These are phyloP conservation scores for Anolis sagrei DNA, from an alignment of 2,113 vertebrate species.

Conservation along the genomic window DNA sequence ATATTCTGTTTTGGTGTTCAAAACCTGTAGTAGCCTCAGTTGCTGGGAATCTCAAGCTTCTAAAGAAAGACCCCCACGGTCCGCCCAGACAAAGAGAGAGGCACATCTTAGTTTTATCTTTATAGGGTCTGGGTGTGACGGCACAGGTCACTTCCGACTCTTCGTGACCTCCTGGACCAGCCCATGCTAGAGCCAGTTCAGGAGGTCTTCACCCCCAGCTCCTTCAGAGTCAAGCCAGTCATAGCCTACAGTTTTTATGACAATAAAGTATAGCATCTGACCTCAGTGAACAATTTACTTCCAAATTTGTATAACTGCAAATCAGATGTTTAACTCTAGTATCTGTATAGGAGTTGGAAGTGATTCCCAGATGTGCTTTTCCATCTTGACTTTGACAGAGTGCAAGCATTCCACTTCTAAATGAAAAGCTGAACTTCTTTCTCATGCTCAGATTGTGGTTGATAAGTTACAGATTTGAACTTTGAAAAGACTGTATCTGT, in stretches of 20 bases:
- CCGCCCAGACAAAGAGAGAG: too few relatives aligned
- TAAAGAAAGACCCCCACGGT: too few relatives aligned
- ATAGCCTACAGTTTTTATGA: neutral
- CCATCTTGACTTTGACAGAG: neutral
- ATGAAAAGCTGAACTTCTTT: conserved; percentile 13
- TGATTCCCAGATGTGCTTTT: neutral
- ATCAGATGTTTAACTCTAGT: conserved; percentile 2
- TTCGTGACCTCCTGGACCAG: too few relatives aligned
- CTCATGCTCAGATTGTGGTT: neutral
- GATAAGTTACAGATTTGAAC: neutral
- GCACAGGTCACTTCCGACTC: too few relatives aligned
- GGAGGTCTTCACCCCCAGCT: too few relatives aligned
- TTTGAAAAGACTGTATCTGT: conserved; percentile 24
- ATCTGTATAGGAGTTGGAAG: neutral
- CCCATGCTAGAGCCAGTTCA: too few relatives aligned
- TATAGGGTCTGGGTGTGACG: too few relatives aligned
- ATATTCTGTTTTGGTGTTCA: too few relatives aligned
- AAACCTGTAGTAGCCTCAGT: too few relatives aligned
- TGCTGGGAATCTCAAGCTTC: too few relatives aligned
- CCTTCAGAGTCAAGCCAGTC: too few relatives aligned
- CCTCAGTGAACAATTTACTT: neutral
- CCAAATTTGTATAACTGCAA: neutral
- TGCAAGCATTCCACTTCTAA: neutral
- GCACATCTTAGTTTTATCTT: too few relatives aligned
- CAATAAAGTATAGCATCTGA: neutral